Percentiles rank a stretch among this genome's conserved stretches.
Evolutionary conservation across 2,888 invertebrate genomes (phyloP).

Genomic region (Cyclophora albipunctata): DNA sequence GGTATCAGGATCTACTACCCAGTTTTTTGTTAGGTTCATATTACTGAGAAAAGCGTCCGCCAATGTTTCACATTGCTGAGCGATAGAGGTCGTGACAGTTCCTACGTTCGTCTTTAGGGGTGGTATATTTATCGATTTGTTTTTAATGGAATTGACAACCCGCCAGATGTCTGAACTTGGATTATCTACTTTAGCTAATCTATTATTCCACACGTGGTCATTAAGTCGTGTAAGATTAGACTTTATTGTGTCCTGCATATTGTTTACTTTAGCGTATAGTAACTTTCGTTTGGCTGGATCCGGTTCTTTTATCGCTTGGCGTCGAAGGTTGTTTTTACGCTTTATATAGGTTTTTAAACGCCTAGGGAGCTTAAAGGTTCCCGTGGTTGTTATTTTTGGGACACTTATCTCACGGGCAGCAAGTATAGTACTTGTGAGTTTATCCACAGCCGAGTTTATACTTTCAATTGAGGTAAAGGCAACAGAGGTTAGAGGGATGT

Average conservation of each 20-base stretch:
- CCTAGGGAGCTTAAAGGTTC: background rate
- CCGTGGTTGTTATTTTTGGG: background rate
- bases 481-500: background rate
- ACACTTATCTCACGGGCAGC: background rate
- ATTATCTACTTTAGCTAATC: conserved; percentile 1
- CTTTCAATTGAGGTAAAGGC: background rate
- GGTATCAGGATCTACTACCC: background rate
- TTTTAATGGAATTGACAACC: background rate
- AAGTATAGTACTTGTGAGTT: background rate
- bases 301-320: background rate
- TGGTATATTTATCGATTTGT: background rate
- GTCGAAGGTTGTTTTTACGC: background rate
- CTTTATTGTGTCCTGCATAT: background rate
- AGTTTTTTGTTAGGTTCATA: background rate
- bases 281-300: background rate
- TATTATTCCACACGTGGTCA: background rate
- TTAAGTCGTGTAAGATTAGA: background rate
- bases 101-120: background rate
- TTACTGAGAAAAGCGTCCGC: background rate
- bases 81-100: background rate
- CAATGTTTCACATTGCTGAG: background rate
- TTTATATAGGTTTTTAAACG: background rate
- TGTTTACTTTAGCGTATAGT: background rate
- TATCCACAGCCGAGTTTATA: background rate
- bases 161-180: conserved; percentile 1